A percentile compares a stretch with the other conserved stretches of the same genome.
These are phyloP conservation scores for Octomys mimax DNA, from an alignment of 2,797 vertebrate species.

Conservation along the genomic window DNA sequence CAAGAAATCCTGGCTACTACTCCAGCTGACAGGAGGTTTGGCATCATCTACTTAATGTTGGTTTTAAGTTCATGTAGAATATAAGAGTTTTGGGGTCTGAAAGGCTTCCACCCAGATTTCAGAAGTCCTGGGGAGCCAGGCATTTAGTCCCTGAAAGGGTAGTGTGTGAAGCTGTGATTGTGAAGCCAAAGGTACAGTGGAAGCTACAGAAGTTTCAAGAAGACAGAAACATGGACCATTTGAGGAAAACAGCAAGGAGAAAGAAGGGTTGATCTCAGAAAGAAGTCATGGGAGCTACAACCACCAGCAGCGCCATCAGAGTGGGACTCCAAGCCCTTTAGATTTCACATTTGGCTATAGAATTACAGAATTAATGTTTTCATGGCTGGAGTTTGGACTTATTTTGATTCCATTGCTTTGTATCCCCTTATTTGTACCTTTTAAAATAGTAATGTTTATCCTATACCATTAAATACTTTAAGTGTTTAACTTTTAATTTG, in stretches of 20 bases:
- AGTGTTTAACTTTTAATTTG: neutral
- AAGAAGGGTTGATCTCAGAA: neutral
- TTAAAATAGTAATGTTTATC: neutral
- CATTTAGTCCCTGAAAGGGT: no score
- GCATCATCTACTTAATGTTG: neutral
- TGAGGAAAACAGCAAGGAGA: neutral
- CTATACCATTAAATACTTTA: neutral
- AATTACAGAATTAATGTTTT: neutral
- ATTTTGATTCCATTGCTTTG: neutral
- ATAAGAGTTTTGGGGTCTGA: neutral
- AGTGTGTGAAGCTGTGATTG: neutral
- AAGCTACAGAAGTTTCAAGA: neutral
- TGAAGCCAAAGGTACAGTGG: neutral
- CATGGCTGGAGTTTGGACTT: neutral
- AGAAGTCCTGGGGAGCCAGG: neutral
- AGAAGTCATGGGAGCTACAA: neutral
- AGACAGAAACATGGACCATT: neutral
- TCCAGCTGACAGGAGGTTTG: neutral
- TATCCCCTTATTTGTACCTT: neutral
- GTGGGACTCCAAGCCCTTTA: neutral
- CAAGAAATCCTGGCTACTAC: neutral
- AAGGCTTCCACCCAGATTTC: neutral
- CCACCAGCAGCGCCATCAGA: neutral
- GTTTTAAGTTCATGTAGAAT: neutral
- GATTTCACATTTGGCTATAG: neutral